Evolutionary conservation across 2,113 vertebrate genomes (phyloP).

Genomic region (Chloropsis cyanopogon): DNA sequence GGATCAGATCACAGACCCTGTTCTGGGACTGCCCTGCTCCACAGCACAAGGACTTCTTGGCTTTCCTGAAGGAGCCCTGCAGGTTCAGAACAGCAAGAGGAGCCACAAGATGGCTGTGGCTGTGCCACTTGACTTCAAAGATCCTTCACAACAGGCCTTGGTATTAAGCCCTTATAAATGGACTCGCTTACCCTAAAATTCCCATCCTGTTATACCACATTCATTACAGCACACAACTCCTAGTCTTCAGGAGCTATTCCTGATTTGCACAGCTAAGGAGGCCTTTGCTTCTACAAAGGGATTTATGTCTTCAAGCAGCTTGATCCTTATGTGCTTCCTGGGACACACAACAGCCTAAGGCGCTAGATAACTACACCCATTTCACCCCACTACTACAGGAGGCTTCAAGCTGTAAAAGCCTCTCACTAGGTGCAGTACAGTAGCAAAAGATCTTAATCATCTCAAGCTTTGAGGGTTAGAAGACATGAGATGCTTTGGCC

Average conservation of each 20-base stretch:
- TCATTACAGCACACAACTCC: background rate
- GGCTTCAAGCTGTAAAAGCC: background rate
- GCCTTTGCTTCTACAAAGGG: background rate
- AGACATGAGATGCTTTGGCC: background rate
- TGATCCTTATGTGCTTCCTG: background rate
- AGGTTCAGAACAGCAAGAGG: background rate
- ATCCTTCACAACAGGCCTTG: background rate
- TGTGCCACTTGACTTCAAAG: background rate
- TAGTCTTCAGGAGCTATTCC: background rate
- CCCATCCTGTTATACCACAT: background rate
- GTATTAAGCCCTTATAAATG: background rate
- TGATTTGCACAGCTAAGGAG: background rate
- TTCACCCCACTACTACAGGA: background rate
- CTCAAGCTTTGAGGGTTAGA: background rate
- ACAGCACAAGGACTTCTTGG: background rate
- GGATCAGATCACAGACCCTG: background rate
- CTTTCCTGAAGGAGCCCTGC: background rate
- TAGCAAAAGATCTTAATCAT: background rate
- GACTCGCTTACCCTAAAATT: background rate
- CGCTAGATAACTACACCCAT: background rate
- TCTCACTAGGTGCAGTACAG: background rate
- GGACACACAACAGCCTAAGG: background rate
- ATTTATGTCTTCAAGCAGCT: background rate
- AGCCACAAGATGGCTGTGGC: background rate
- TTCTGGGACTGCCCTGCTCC: background rate